Evolutionary conservation across 1,140 invertebrate genomes (phyloP).

Genomic region (Nasonia vitripennis): DNA sequence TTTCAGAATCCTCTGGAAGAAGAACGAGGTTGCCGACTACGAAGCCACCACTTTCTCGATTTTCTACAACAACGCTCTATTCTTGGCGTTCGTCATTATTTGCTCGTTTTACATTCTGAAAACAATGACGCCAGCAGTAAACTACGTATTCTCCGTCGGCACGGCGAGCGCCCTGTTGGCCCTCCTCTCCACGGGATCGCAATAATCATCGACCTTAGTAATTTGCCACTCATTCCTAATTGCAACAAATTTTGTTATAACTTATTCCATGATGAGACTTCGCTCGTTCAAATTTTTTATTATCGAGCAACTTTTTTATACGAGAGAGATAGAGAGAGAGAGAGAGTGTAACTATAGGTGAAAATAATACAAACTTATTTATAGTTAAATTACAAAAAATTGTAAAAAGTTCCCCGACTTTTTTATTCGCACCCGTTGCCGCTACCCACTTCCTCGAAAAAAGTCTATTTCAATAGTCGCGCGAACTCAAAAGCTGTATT

Average conservation of each 20-base stretch:
- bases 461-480: background rate
- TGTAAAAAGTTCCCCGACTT: background rate
- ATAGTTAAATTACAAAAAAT: conserved; percentile 52
- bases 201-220: conserved; percentile 59
- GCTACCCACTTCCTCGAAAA: background rate
- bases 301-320: conserved; percentile 45
- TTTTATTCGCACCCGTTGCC: background rate
- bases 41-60: conserved; percentile 99
- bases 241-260: conserved; percentile 43
- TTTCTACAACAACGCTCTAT: conserved; percentile 99
- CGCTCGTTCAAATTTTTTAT: conserved; percentile 29
- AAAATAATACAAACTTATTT: conserved; percentile 60
- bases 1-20: conserved; percentile 95
- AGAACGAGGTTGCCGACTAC: conserved; percentile 99
- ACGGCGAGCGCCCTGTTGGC: conserved; percentile 90
- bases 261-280: conserved; percentile 37
- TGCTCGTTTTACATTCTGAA: conserved; percentile 95
- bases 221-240: conserved; percentile 18
- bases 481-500: background rate
- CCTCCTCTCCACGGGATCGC: conserved; percentile 90
- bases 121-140: conserved; percentile 92
- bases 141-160: conserved; percentile 93
- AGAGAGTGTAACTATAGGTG: conserved; percentile 6
- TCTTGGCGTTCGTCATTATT: conserved; percentile 95
- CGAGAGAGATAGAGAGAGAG: background rate